Percentiles rank a stretch among this genome's conserved stretches.
phyloP scores from a whole-genome alignment of 2,888 invertebrate species.

The Andricus quercusramuli region DNA sequence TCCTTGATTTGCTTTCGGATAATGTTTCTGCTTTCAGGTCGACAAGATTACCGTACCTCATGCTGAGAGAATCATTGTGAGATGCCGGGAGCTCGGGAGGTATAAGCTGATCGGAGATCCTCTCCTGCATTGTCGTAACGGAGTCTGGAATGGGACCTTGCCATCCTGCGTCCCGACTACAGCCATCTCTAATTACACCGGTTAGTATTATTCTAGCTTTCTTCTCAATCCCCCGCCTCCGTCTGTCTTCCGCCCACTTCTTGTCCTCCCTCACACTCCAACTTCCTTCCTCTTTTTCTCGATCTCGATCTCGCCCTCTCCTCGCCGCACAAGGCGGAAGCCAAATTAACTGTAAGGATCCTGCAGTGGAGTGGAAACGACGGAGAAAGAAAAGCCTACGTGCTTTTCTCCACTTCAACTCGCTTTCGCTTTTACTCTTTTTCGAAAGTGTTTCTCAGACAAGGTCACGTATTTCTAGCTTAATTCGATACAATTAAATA shows the following conservation, averaged over 20 bases:
- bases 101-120: conserved; percentile 91
- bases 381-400: background rate
- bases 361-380: background rate
- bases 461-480: conserved; percentile 47
- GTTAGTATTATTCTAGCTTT: conserved; percentile 77
- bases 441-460: conserved; percentile 42
- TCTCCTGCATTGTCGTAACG: conserved; percentile 89
- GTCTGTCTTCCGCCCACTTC: background rate
- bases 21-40: conserved; percentile 64
- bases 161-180: conserved; percentile 94
- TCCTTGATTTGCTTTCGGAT: conserved; percentile 27
- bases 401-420: conserved; percentile 41
- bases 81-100: conserved; percentile 90
- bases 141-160: conserved; percentile 88
- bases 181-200: conserved; percentile 91
- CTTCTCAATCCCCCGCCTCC: conserved; percentile 13
- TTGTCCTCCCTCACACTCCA: background rate
- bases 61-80: conserved; percentile 86
- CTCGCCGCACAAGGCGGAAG: background rate
- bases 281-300: background rate
- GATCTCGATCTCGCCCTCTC: conserved; percentile 41
- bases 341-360: conserved; percentile 25
- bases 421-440: conserved; percentile 11
- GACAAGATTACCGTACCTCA: conserved; percentile 82
- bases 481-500: conserved; percentile 11